Evolutionary conservation across 2,888 invertebrate genomes (phyloP), one percentile per base, ranked within the genome.

Genomic region (Oeneis ivallda): DNA sequence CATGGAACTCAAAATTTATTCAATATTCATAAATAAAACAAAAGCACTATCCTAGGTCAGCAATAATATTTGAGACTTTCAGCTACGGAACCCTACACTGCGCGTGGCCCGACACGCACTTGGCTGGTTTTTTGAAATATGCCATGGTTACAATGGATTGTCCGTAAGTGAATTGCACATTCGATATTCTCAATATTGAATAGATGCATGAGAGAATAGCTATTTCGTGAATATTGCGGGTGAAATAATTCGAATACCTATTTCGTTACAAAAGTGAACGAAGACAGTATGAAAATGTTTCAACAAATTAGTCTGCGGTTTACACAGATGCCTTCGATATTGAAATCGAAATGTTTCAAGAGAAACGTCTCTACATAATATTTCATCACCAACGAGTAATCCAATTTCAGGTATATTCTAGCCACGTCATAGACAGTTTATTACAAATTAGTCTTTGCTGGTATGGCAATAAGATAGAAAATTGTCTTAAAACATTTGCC

Each of bases 261-360:
- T 56, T 56, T 56, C 13, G 56, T 56, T 41, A 41, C 19, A 19
- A 56, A 56, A 34, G 9, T 34, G n/a, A 53, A 53, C 32, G 10
- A n/a, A 8, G 34, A 34, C 32, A 53, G n/a, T 15, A 52, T n/a
- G n/a, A 34, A 34, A 3, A 37, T 39, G 39, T 39, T 39, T 43
- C 41, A 19, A 41, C 26, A 47, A 47, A 32, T 58, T 45, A 47
- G 17, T 58, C 58, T 58, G 15, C 45, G 34, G 32, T 47, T 15
- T 32, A 34, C 6, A 32, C 15, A 47, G 57, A 57, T 26, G 43
- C 8, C 7, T 58, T 47, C 58, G 8, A 58, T 58, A 47, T 58
- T 47, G 58, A 15, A 58, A 32, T 58, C 34, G 58, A 58, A 45
- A 49, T 10, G 7, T 60, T 60, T 60, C 37, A 50, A n/a, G 49